These are phyloP conservation scores for Zaprionus capensis DNA, from an alignment of 1,140 invertebrate species.

Conservation along the genomic window DNA sequence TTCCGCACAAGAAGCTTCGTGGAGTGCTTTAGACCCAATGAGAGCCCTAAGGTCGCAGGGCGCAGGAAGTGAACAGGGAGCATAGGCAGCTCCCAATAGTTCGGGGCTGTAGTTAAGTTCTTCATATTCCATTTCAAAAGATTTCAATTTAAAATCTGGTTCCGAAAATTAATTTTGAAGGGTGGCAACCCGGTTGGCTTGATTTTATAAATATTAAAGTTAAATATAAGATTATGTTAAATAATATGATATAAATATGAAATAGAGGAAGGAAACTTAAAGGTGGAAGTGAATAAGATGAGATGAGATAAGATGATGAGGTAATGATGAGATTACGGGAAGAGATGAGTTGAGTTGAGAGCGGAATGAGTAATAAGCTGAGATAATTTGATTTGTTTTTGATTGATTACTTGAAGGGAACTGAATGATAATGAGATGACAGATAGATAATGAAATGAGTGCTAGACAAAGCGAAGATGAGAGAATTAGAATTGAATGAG, in stretches of 20 bases:
- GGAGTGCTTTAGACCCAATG: too few relatives aligned
- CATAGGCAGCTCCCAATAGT: neutral
- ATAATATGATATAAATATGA: neutral
- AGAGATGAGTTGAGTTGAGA: neutral
- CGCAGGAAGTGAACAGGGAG: neutral
- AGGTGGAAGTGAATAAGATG: neutral
- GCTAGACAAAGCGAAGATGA: neutral
- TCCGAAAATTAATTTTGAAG: constrained; percentile 20
- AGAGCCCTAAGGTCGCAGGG: too few relatives aligned
- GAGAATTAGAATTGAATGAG: neutral
- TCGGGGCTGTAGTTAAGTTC: neutral
- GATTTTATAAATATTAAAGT: neutral
- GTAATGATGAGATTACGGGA: too few relatives aligned
- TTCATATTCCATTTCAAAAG: constrained; percentile 7
- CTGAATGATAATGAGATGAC: neutral
- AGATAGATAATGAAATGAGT: neutral
- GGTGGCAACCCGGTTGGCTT: neutral
- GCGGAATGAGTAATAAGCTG: neutral
- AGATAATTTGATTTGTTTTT: neutral
- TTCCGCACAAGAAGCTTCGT: neutral
- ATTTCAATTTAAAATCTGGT: neutral
- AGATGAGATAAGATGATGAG: neutral
- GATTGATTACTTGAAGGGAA: neutral
- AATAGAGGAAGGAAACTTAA: neutral
- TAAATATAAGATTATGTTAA: too few relatives aligned